Evolutionary conservation across 1,140 invertebrate genomes (phyloP), one percentile per base, ranked within the genome.

Genomic region (Mamestra configurata): DNA sequence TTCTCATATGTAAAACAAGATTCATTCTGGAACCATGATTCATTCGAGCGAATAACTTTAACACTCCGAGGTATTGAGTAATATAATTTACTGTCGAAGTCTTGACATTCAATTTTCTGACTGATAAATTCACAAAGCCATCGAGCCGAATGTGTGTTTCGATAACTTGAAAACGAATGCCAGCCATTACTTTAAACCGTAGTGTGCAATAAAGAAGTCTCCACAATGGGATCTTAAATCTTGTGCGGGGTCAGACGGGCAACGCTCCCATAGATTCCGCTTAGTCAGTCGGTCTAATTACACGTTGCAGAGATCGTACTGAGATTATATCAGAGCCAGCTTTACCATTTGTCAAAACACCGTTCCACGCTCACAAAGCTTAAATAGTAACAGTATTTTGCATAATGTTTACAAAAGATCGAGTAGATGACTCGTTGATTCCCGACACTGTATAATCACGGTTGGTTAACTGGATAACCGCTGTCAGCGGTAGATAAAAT

Each of bases 81-180:
- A 68, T 79, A 84, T 88, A 87, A 90, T 82, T 91, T 88, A 90
- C 80, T 82, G 82, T 85, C 81, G 79, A 86, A 85, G 78, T 81
- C 85, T 86, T 88, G 88, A 89, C 88, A 92, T 91, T 91, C 89
- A 90, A 91, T 90, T 90, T 86, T 86, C 87, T 85, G 82, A 82
- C 82, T 87, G 84, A 91, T 87, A 88, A 84, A 87, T 88, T 84
- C 78, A 59, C 77, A 79, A 73, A 82, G 76, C 81, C 75, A 79
- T 79, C 75, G 79, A 84, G 57, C 46, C 79, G 49, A 76, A 64
- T 76, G 40, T 37, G 31, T 64, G 71, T 83, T 84, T 77, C 80
- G 78, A 82, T 76, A 75, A 79, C 66, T 79, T 51, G 76, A 68
- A 73, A 81, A 80, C 80, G 79, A 51, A 79, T 77, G 40, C 61